Evolutionary conservation across 2,888 invertebrate genomes (phyloP).

Genomic region (Torymus aiolomorphi): DNA sequence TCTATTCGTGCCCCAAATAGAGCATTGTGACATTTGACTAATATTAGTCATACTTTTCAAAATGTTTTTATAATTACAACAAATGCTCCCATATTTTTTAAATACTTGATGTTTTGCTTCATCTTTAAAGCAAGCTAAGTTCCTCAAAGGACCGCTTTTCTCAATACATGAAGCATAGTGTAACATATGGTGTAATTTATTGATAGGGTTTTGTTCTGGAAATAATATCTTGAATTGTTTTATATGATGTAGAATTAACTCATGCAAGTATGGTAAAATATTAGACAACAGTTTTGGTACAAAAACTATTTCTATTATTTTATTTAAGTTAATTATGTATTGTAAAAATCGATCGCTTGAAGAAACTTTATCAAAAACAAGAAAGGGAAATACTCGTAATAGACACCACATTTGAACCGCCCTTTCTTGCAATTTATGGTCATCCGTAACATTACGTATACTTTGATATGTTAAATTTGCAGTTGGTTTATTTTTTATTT

Average conservation of each 20-base stretch:
- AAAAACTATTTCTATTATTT: too few species aligned
- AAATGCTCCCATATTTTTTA: not conserved
- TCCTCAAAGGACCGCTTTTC: too few species aligned
- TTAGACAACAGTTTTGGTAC: conserved; percentile 27
- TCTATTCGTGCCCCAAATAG: conserved; percentile 9
- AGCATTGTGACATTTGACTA: conserved; percentile 5
- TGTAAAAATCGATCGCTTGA: conserved; percentile 48
- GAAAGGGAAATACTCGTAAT: conserved; percentile 54
- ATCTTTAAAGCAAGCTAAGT: not conserved
- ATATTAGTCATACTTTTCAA: not conserved
- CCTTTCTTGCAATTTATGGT: conserved; percentile 51
- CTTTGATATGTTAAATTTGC: conserved; percentile 53
- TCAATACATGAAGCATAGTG: too few species aligned
- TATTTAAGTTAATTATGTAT: conserved; percentile 46
- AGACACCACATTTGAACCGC: conserved; percentile 57
- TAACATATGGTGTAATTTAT: conserved; percentile 21
- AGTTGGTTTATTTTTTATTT: conserved; percentile 60
- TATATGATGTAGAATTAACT: conserved; percentile 6
- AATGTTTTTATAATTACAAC: conserved; percentile 1
- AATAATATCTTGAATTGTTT: conserved; percentile 2
- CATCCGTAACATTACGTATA: conserved; percentile 30
- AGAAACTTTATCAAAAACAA: conserved; percentile 51
- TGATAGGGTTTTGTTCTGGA: not conserved
- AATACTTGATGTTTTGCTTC: conserved; percentile 5
- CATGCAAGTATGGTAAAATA: conserved; percentile 17